Evolutionary conservation across 2,113 vertebrate genomes (phyloP), one percentile per base, ranked within the genome.

Genomic region (Calypte anna): DNA sequence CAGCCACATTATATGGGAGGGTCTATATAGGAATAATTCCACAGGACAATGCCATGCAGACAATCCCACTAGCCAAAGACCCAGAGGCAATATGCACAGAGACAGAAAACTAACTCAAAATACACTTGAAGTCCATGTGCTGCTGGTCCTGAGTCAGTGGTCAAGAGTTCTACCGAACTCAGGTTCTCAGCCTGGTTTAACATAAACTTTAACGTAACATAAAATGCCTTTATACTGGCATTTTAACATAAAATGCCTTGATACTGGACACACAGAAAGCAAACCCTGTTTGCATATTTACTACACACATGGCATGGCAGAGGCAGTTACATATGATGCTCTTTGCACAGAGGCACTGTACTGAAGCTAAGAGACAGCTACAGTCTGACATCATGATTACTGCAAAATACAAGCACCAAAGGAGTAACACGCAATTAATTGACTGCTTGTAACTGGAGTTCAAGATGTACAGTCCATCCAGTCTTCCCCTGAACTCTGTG

Each of bases 371-470:
- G 50, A 46, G 55, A 81, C 25, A 38, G 14, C 25, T 46, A 46
- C 12, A 17, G 8, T 4, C 10, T 62, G 23, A 87, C 90, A 77
- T 20, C 50, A 72, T 25, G 50, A 15, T 57, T 3, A 43, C 25
- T 44, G 7, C 22, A 84, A 66, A 85, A 70, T 1, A 21, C 21
- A 50, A 72, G 22, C 24, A 36, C 14, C 54, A 33, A 51, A 76
- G 20, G 14, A 75, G 8, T 11, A 67, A 36, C 1, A 82, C 9
- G 31, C 2, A 3, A 75, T 0, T 55, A 3, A 75, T 0, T 55
- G 31, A 80, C 14, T 59, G n/a, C 13, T 48, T 63, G 43, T 57
- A 85, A 90, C 18, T 44, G 27, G 31, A 43, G 20, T 69, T 83
- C 22, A 64, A 87, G 11, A 43, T 6, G 15, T 36, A 33, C 3